Base-by-base conservation (phyloP, 2,888 invertebrate genomes). In the Drosophila paranaensis region DNA sequence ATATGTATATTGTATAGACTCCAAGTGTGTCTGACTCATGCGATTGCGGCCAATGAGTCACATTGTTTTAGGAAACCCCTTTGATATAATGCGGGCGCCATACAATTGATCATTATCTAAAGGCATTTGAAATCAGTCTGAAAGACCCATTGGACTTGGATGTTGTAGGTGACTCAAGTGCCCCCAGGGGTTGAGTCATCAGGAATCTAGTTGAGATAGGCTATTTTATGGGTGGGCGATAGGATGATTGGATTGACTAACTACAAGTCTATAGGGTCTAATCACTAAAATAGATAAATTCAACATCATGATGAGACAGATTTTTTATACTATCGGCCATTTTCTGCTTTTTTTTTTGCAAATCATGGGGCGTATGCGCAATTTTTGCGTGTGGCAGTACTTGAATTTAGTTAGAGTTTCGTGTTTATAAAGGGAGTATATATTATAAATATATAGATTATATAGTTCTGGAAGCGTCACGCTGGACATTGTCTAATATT, bases 31-130 rank as follows among this genome's bases (percentile, higher is more conserved):
- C 30, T 85, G 86, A 87, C 46, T 81, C 84, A 81, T 51, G 25
- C 45, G 20, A 25, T 6, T 16, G 16, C 10, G 11, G 20, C 16
- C 2, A 16, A 43, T 82, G 83, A 82, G 50, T 82, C 82, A 82
- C 8, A 4, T 56, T 13, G 16, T 51, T 37, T 53, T 76, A 76
- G 82, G 87, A 56, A 86, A 86, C 77, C 80, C 82, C 87, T 82
- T 76, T 42, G 55, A 60, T 64, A 66, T 56, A 11, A 5, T 6
- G 9, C 1, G 8, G 20, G 45, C 30, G 3, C 30, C n/a, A 16
- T 16, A 10, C 48, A 56, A 75, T 61, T 60, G 76, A 77, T 80
- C 37, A 66, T 55, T 71, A 82, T 68, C 74, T 30, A 45, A 13
- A 62, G 64, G 3, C 39, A 55, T 42, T 35, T 43, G 30, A 33